These are phyloP conservation scores for Tragelaphus oryx DNA, from an alignment of 2,797 vertebrate genomes.

Conservation along the genomic window DNA sequence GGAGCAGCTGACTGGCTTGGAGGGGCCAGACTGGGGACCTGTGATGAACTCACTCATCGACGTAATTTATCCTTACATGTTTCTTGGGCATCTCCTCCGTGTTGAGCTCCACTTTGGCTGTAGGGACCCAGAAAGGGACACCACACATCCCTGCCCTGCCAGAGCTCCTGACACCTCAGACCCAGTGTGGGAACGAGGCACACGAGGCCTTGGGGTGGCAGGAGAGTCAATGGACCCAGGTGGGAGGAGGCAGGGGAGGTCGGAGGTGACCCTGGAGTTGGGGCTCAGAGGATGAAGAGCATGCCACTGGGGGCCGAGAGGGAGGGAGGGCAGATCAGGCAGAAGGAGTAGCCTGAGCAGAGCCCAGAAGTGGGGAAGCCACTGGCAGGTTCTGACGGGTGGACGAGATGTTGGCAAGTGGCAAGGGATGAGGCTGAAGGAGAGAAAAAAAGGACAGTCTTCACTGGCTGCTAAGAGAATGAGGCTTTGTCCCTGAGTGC, in stretches of 20 bases:
- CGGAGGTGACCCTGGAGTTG: neutral
- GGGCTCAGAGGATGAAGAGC: neutral
- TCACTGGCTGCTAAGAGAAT: neutral
- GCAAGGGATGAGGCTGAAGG: fast-evolving
- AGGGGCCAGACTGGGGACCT: neutral
- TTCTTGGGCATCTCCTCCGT: neutral
- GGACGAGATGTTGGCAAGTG: neutral
- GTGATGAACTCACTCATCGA: fast-evolving
- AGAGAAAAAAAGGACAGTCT: neutral
- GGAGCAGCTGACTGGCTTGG: no score
- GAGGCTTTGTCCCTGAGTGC: neutral
- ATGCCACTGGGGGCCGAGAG: no score
- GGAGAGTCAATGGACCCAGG: neutral
- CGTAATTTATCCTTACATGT: no score
- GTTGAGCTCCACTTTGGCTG: neutral
- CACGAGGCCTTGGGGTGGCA: fast-evolving
- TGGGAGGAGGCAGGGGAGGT: neutral
- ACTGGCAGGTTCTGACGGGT: neutral
- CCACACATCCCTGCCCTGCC: neutral
- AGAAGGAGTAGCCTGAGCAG: neutral
- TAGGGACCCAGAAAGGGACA: neutral
- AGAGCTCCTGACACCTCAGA: neutral
- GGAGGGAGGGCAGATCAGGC: neutral
- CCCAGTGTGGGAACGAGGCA: neutral
- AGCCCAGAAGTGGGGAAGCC: fast-evolving